Conservation (phyloP, 2,113 vertebrate species). For the Megaleporinus macrocephalus region DNA sequence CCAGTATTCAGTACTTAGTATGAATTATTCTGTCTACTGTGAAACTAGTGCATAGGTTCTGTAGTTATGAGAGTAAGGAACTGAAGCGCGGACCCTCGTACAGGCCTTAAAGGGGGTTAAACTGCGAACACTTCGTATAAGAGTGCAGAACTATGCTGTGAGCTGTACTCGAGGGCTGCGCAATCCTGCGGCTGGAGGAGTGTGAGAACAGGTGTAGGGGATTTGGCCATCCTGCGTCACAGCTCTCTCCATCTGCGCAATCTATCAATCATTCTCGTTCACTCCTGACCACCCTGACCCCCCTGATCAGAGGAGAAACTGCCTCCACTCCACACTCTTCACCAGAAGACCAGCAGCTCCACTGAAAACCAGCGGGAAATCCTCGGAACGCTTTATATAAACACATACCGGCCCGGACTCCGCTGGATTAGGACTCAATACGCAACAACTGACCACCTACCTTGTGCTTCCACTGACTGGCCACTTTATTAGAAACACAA, state of each 20-base stretch:
- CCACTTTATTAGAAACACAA: too few species aligned
- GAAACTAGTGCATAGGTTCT: too few species aligned
- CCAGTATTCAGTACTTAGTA: too few species aligned
- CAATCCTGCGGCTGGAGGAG: slow-evolving; percentile 32
- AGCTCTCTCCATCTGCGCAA: slow-evolving; percentile 30
- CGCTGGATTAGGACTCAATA: not conserved
- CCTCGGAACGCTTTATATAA: not conserved
- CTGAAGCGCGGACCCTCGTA: too few species aligned
- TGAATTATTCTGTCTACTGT: too few species aligned
- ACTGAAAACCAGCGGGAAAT: slow-evolving; percentile 16
- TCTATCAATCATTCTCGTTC: slow-evolving; percentile 38
- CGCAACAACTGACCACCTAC: too few species aligned
- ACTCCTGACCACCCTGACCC: slow-evolving; percentile 5
- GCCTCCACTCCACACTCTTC: slow-evolving; percentile 20
- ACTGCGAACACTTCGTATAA: not conserved
- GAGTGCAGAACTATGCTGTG: not conserved
- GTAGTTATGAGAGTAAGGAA: too few species aligned
- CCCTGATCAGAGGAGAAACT: slow-evolving; percentile 18
- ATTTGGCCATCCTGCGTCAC: slow-evolving; percentile 41
- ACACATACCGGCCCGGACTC: not conserved
- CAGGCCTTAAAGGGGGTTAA: not conserved
- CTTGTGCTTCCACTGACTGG: too few species aligned
- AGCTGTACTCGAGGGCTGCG: not conserved
- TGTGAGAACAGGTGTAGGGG: slow-evolving; percentile 45
- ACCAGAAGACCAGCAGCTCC: too few species aligned